Base-by-base conservation (phyloP, 2,797 vertebrate species). In the Pitangus sulphuratus region DNA sequence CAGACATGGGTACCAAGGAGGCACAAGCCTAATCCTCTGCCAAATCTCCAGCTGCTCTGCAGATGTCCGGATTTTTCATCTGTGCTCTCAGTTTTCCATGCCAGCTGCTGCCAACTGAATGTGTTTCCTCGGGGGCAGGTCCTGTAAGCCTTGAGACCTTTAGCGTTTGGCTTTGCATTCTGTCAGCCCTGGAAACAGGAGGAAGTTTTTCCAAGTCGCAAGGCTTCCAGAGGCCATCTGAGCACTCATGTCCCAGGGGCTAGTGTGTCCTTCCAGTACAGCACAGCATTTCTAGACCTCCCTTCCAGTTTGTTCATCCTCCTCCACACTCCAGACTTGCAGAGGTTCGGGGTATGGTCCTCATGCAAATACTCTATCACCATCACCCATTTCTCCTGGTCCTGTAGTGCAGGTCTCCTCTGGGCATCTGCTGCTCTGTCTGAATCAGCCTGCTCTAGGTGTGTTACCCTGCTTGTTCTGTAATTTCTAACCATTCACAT, bases 241-340 rank as follows among this genome's bases (percentile, higher is more conserved):
- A 30, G 21, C 26, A 20, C 33, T 64, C 47, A 3, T 22, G 21
- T 75, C 47, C 53, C 31, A 9, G 39, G 33, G 44, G 21, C 13
- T 57, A 19, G 0, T 1, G 26, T 1, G 3, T n/a, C 31, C 31
- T 42, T 35, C 58, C 14, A 48, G 28, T 7, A 42, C 19, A 53
- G 58, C 22, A 71, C 28, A 65, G 35, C 56, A 44, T 39, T 50
- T 80, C 37, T 33, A 69, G 69, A 62, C 24, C 17, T 56, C 54
- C 2, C 2, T 14, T 66, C 35, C 28, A 15, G 17, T 66, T 78
- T 78, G 6, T 9, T 65, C 12, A 42, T 42, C 47, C n/a, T 71
- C 48, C 24, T 72, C 35, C 53, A 50, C 9, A 20, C 18, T 5
- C 31, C 44, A 39, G 37, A 54, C 72, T 66, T 68, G 42, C 30